Evolutionary conservation across 2,797 vertebrate species (phyloP), one percentile per base, ranked within the genome.

Genomic region (Pristis pectinata): DNA sequence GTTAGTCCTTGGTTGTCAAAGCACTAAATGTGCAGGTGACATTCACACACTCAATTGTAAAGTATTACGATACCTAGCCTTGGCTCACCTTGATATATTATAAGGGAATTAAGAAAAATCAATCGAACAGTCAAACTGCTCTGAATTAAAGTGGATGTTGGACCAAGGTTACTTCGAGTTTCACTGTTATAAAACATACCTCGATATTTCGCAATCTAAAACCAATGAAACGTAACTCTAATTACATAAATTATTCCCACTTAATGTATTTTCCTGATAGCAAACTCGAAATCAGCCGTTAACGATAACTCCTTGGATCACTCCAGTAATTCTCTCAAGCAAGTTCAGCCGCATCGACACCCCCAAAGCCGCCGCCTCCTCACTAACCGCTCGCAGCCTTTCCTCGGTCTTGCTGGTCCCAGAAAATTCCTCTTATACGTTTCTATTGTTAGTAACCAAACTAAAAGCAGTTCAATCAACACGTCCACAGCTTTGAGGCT

Each of bases 121-220:
- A 24, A 53, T 8, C 11, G 13, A 87, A 56, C 11, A 87, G 59
- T 87, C 27, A 2, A 30, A 56, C 53, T 3, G 30, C 0, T 11
- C 30, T 0, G 83, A 34, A 30, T 3, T 44, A 34, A 59, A 87
- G 56, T 85, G 1, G 53, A 59, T 0, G 11, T 15, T 59, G 83
- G 11, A 17, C 11, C 11, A 56, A 59, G 87, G 44, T 0, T 19
- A 80, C 79, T 0, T 80, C 4, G 7, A 41, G 13, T 74, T 79
- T 79, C 41, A 24, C 41, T 44, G 15, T 53, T 85, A 17, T 0
- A 67, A 61, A 11, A 70, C 22, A 92, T 41, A 41, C 8, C 37
- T 67, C 53, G 61, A 92, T 37, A n/a, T 67, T 67, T 89, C 24
- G 93, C 89, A 93, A 70, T 41, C 61, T 70, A 93, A 37, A 70